A percentile compares a stretch with the other conserved stretches of the same genome.
These are phyloP conservation scores for Chorisops tibialis DNA, from an alignment of 2,888 invertebrate species.

Conservation along the genomic window DNA sequence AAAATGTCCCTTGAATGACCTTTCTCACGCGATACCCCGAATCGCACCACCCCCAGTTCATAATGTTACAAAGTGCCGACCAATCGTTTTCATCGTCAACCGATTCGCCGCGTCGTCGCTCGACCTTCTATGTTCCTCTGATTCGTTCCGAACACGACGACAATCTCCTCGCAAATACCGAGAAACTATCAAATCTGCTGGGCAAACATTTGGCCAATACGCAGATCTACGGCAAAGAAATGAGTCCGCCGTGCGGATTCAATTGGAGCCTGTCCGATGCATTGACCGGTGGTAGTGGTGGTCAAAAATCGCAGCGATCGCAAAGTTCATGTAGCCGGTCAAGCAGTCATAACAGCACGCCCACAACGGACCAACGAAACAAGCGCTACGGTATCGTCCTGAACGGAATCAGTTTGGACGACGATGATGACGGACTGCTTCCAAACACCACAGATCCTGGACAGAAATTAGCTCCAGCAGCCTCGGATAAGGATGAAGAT, in stretches of 20 bases:
- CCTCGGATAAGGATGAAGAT: constrained; percentile 54
- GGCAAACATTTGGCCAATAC: constrained; percentile 11
- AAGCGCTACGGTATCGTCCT: constrained; percentile 51
- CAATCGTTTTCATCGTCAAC: constrained; percentile 42
- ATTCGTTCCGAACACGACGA: constrained; percentile 45
- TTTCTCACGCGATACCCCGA: too few species aligned
- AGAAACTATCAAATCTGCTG: constrained; percentile 1
- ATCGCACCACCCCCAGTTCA: constrained; percentile 12
- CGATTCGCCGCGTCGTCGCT: constrained; percentile 61
- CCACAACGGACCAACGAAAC: constrained; percentile 32
- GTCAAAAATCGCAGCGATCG: constrained; percentile 3
- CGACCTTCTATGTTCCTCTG: constrained; percentile 73
- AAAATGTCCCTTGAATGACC: too few species aligned
- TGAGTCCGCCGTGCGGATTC: constrained; percentile 46
- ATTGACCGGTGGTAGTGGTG: background rate
- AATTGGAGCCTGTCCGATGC: constrained; percentile 44
- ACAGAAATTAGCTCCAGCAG: constrained; percentile 21
- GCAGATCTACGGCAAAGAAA: constrained; percentile 15
- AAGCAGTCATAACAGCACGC: background rate
- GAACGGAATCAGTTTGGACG: constrained; percentile 47
- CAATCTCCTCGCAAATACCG: constrained; percentile 18
- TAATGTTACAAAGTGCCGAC: constrained; percentile 43
- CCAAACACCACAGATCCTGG: background rate
- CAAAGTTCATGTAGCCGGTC: constrained; percentile 9
- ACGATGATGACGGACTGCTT: constrained; percentile 24